Percentiles rank a stretch among this genome's conserved stretches.
Conservation (phyloP, 2,888 invertebrate genomes). For the Onchidella celtica region DNA sequence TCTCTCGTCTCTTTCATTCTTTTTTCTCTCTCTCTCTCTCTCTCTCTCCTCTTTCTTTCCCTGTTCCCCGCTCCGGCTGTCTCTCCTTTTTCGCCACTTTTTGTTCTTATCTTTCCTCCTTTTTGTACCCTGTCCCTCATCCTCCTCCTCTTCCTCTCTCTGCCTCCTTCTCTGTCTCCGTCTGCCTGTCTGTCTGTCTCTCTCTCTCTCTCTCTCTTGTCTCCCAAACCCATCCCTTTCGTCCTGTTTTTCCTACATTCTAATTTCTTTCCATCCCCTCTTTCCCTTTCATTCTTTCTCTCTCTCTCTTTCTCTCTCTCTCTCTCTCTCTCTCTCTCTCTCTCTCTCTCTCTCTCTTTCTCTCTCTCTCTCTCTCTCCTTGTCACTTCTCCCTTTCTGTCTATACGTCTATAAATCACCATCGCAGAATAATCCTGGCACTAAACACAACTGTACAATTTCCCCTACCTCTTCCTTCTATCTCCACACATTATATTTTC, state of each 20-base stretch:
- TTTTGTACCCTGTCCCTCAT: background rate
- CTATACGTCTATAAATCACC: too few relatives aligned
- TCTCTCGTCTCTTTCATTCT: background rate
- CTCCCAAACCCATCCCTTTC: background rate
- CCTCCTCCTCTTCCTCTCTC: background rate
- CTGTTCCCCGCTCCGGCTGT: background rate
- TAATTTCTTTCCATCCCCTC: background rate
- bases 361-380: background rate
- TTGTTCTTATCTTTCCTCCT: background rate
- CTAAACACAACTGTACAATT: too few relatives aligned
- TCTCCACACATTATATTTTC: too few relatives aligned
- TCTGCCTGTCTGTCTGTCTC: constrained; percentile 36
- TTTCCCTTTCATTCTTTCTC: background rate
- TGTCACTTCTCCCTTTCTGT: too few relatives aligned
- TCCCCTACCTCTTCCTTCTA: too few relatives aligned
- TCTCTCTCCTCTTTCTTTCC: background rate
- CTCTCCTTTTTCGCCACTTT: background rate
- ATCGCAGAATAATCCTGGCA: too few relatives aligned
- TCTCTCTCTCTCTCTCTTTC: constrained; percentile 4
- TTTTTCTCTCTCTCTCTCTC: background rate
- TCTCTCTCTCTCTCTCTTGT: constrained; percentile 33
- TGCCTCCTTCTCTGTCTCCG: background rate
- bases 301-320: too few relatives aligned
- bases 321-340: constrained; percentile 14
- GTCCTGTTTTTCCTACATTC: background rate